These are phyloP conservation scores for Myotis pilosus DNA, from an alignment of 2,797 vertebrate species.

Conservation along the genomic window DNA sequence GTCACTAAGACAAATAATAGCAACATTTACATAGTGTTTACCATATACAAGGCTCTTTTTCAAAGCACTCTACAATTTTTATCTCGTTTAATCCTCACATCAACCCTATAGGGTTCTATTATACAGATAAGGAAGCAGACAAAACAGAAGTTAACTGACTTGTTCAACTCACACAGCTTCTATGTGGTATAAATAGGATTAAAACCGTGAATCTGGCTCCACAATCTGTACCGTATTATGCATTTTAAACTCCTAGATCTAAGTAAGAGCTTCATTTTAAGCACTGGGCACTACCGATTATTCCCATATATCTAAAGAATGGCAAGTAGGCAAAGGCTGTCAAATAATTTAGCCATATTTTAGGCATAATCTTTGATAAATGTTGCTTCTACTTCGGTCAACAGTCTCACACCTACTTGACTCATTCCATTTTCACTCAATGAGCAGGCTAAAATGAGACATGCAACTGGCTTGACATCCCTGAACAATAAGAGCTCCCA, in stretches of 20 bases:
- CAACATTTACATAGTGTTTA: background rate
- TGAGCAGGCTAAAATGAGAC: constrained; percentile 14
- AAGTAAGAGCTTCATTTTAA: background rate
- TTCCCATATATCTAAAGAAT: background rate
- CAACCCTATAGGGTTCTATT: background rate
- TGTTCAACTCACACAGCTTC: background rate
- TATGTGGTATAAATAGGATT: background rate
- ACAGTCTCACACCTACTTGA: background rate
- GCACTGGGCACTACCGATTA: background rate
- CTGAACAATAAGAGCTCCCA: background rate
- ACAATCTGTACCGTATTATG: background rate
- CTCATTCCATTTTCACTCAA: background rate
- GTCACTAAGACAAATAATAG: constrained; percentile 47
- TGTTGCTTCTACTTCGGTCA: background rate
- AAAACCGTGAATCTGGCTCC: background rate
- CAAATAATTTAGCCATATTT: background rate
- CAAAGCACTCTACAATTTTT: constrained; percentile 8
- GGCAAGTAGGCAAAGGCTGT: background rate
- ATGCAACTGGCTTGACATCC: background rate
- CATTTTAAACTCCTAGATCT: background rate
- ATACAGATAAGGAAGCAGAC: background rate
- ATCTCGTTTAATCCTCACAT: background rate
- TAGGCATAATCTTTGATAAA: background rate
- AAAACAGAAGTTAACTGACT: background rate
- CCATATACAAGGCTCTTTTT: constrained; percentile 23